Conservation (phyloP, 2,797 vertebrate species). For the Eptatretus atami region DNA sequence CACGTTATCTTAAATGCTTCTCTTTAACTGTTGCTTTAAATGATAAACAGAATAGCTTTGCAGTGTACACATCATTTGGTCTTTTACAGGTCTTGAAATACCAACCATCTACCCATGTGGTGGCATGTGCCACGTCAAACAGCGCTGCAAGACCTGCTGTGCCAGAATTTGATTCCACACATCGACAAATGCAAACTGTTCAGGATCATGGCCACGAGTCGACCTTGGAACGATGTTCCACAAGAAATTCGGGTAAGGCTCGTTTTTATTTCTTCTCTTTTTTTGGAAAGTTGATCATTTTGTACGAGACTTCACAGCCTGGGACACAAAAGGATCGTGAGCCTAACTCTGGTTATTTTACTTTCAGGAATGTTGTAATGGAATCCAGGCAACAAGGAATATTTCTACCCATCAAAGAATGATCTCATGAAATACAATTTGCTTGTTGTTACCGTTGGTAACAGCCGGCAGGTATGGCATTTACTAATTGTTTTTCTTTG, state of each 20-base stretch:
- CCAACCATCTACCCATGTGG: slow-evolving; percentile 18
- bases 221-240: slow-evolving; percentile 19
- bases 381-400: slow-evolving; percentile 13
- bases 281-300: no score
- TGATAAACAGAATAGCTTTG: no score
- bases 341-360: not conserved
- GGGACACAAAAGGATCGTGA: no score
- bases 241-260: slow-evolving; percentile 18
- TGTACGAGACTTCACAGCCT: no score
- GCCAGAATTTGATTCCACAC: slow-evolving; percentile 25
- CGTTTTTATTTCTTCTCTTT: not conserved
- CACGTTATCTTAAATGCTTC: no score
- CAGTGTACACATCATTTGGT: not conserved
- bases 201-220: slow-evolving; percentile 36
- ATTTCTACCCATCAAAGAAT: slow-evolving; percentile 24
- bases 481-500: no score
- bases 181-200: slow-evolving; percentile 21
- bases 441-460: slow-evolving; percentile 43
- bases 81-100: slow-evolving; percentile 25
- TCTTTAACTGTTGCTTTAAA: no score
- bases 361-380: slow-evolving; percentile 40
- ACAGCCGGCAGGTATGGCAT: slow-evolving; percentile 44
- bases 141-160: slow-evolving; percentile 51
- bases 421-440: slow-evolving; percentile 27
- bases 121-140: slow-evolving; percentile 61